Conservation (phyloP, 2,888 invertebrate species). For the Exocentrus adspersus region DNA sequence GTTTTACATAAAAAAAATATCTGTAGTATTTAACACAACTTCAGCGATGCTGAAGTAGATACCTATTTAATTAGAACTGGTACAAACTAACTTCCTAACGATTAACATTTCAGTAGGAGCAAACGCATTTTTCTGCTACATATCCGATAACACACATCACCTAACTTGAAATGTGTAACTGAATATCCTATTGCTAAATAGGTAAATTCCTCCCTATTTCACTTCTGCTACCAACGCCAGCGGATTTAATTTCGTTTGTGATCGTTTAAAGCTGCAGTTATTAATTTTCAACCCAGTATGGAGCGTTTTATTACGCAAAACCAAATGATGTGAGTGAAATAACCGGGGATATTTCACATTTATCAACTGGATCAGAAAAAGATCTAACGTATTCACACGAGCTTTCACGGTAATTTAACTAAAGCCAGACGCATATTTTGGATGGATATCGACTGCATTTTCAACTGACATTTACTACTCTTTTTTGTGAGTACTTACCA, state of each 20-base stretch:
- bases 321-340: constrained; percentile 12
- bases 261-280: constrained; percentile 6
- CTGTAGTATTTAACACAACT: no score
- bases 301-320: background rate
- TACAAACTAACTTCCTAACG: no score
- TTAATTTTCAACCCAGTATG: constrained; percentile 8
- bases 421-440: constrained; percentile 6
- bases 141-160: background rate
- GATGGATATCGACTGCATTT: constrained; percentile 1
- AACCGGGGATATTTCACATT: constrained; percentile 9
- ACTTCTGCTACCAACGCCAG: background rate
- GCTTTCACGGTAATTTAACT: constrained; percentile 18
- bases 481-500: constrained; percentile 4
- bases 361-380: constrained; percentile 13
- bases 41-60: no score
- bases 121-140: background rate
- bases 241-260: constrained; percentile 5
- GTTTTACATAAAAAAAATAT: no score
- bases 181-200: background rate
- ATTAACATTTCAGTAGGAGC: no score
- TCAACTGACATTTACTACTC: constrained; percentile 1
- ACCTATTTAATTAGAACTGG: no score
- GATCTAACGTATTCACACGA: constrained; percentile 7
- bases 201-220: background rate
- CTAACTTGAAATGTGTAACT: background rate